Evolutionary conservation across 2,797 vertebrate genomes (phyloP).

Genomic region (Malacoctenus gilli): DNA sequence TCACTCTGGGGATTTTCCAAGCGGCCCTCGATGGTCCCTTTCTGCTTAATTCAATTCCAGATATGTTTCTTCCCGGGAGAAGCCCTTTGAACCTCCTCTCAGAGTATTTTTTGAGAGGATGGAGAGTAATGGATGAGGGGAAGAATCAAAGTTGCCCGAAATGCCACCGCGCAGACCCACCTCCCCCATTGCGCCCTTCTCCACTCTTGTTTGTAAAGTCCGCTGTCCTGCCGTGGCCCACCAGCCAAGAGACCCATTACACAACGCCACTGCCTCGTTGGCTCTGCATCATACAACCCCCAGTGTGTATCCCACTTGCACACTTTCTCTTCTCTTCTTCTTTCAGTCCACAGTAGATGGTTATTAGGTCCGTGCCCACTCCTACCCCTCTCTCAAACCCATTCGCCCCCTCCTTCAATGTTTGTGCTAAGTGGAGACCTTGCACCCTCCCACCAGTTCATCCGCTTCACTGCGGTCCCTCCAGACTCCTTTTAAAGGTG

Average conservation of each 20-base stretch:
- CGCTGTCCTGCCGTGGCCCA: slow-evolving; percentile 17
- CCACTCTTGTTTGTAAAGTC: slow-evolving; percentile 15
- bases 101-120: slow-evolving; percentile 40
- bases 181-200: no score
- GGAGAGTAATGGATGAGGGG: slow-evolving; percentile 12
- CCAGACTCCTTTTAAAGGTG: slow-evolving; percentile 82
- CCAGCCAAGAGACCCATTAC: slow-evolving; percentile 17
- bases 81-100: slow-evolving; percentile 35
- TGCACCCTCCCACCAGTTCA: slow-evolving; percentile 71
- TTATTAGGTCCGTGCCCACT: slow-evolving; percentile 60
- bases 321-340: slow-evolving; percentile 30
- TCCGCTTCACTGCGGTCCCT: slow-evolving; percentile 61
- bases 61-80: slow-evolving; percentile 42
- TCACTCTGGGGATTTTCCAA: slow-evolving; percentile 44
- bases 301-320: slow-evolving; percentile 7
- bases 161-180: no score
- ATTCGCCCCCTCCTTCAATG: slow-evolving; percentile 57
- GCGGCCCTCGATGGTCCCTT: slow-evolving; percentile 34
- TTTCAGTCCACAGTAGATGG: slow-evolving; percentile 49
- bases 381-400: slow-evolving; percentile 55
- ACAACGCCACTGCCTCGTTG: slow-evolving; percentile 16
- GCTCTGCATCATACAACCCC: slow-evolving; percentile 31
- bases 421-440: slow-evolving; percentile 75
- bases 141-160: slow-evolving; percentile 37
- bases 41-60: slow-evolving; percentile 52